Evolutionary conservation across 2,888 invertebrate genomes (phyloP).

Genomic region (Caenorhabditis japonica): DNA sequence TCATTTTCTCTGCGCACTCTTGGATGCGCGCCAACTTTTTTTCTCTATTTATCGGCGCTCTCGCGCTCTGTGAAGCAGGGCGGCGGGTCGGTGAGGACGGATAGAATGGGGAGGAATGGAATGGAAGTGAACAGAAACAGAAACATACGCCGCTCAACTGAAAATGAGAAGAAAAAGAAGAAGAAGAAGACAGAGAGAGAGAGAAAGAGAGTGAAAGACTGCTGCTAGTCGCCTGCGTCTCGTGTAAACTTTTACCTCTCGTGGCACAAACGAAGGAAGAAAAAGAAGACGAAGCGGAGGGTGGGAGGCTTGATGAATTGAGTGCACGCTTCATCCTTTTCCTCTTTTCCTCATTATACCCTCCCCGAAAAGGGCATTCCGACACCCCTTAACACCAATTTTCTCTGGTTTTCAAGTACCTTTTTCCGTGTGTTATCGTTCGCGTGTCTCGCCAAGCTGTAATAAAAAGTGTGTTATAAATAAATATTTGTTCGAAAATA

Average conservation of each 20-base stretch:
- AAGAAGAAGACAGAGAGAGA: background rate
- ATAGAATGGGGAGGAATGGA: too few relatives aligned
- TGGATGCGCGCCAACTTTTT: background rate
- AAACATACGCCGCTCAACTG: constrained; percentile 33
- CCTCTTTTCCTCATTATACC: constrained; percentile 31
- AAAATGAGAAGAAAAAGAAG: constrained; percentile 35
- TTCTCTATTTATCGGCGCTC: background rate
- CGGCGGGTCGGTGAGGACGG: too few relatives aligned
- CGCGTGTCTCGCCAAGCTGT: too few relatives aligned
- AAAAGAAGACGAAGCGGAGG: constrained; percentile 5
- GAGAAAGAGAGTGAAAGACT: background rate
- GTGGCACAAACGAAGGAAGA: background rate
- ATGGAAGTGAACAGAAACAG: constrained; percentile 33
- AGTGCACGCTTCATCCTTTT: constrained; percentile 24
- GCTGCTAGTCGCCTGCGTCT: constrained; percentile 1
- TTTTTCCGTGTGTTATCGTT: too few relatives aligned
- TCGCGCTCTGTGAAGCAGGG: background rate
- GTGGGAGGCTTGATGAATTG: constrained; percentile 43
- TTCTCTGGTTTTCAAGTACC: background rate
- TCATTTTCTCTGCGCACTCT: background rate
- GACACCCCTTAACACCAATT: too few relatives aligned
- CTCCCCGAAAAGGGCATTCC: constrained; percentile 47
- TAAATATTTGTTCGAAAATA: too few relatives aligned
- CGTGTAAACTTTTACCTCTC: background rate
- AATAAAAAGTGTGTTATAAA: too few relatives aligned